Percentiles rank a stretch among this genome's conserved stretches.
Evolutionary conservation across 1,140 invertebrate genomes (phyloP).

Genomic region (Aphaenogaster rudis): DNA sequence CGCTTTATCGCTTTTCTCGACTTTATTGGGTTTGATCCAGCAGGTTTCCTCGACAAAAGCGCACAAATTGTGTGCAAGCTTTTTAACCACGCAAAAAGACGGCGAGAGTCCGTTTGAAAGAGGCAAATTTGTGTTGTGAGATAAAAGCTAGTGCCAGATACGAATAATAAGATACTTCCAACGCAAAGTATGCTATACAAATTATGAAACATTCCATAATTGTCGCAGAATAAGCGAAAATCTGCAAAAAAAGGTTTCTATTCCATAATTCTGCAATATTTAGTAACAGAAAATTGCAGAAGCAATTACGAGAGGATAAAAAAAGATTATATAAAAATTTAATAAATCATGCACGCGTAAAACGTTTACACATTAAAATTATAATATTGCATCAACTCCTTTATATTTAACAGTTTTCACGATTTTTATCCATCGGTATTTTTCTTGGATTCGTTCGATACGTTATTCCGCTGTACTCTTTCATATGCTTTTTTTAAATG

Average conservation of each 20-base stretch:
- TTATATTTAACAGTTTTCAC: background rate
- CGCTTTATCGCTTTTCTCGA: conserved; percentile 50
- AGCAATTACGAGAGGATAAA: background rate
- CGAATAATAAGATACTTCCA: background rate
- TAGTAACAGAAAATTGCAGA: background rate
- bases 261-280: background rate
- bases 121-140: conserved; percentile 6
- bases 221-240: background rate
- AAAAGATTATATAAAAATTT: background rate
- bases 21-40: conserved; percentile 51
- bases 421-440: background rate
- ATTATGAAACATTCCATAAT: conserved; percentile 13
- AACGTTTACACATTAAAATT: background rate
- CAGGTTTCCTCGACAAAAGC: conserved; percentile 16
- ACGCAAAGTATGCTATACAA: background rate
- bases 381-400: background rate
- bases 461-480: background rate
- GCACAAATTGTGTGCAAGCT: conserved; percentile 43
- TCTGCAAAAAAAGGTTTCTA: background rate
- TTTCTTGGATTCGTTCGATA: background rate
- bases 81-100: conserved; percentile 42
- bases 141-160: conserved; percentile 1
- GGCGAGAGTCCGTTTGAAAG: background rate
- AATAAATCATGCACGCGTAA: background rate
- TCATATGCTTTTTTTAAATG: conserved; percentile 11